Evolutionary conservation across 2,888 invertebrate genomes (phyloP).

Genomic region (Pemphredon lugubris): DNA sequence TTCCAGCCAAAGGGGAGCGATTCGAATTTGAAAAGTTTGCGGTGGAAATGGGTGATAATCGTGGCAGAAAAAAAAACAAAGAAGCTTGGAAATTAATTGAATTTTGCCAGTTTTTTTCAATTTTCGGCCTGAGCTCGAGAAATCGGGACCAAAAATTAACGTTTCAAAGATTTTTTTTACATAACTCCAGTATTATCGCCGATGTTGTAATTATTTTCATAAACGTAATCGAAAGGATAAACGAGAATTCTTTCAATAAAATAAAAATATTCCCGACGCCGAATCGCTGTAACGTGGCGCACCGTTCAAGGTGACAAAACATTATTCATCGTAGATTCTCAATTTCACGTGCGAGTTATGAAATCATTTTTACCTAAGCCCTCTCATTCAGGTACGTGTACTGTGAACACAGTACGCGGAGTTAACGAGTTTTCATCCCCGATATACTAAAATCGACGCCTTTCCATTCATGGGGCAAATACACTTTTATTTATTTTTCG

Average conservation of each 20-base stretch:
- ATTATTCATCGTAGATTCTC: slow-evolving; percentile 54
- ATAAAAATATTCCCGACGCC: not conserved
- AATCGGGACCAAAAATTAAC: not conserved
- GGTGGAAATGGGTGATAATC: no score
- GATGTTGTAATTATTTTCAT: no score
- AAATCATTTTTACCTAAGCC: slow-evolving; percentile 59
- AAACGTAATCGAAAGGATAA: no score
- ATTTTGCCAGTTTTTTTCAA: not conserved
- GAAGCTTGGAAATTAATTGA: not conserved
- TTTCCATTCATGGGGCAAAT: slow-evolving; percentile 35
- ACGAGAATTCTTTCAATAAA: no score
- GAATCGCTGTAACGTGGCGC: not conserved
- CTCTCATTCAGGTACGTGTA: slow-evolving; percentile 41
- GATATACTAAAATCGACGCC: slow-evolving; percentile 46
- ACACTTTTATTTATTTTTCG: slow-evolving; percentile 46
- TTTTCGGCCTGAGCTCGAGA: no score
- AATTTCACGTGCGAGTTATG: slow-evolving; percentile 38
- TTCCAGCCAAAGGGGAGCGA: not conserved
- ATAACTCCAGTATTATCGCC: not conserved
- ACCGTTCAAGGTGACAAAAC: slow-evolving; percentile 35
- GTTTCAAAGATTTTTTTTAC: no score
- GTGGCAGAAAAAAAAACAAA: not conserved
- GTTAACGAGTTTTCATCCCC: slow-evolving; percentile 61
- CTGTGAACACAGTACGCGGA: slow-evolving; percentile 60
- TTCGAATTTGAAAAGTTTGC: not conserved